Conservation (phyloP, 2,797 vertebrate species). For the Manis crassicaudata region DNA sequence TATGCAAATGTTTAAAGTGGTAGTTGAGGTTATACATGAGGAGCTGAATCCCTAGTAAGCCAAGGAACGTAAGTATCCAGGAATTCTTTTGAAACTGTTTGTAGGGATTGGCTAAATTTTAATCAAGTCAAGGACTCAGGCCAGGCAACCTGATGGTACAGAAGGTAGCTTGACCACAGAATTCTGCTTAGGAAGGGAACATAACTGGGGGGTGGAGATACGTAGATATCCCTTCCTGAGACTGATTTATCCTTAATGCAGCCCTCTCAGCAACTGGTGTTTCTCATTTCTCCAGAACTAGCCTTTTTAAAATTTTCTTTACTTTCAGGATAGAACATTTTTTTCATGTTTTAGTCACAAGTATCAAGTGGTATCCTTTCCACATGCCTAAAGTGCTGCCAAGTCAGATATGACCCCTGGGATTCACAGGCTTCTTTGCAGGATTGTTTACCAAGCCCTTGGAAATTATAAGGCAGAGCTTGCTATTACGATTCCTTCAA, state of each 20-base stretch:
- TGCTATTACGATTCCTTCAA: neutral
- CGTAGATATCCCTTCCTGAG: neutral
- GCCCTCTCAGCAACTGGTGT: neutral
- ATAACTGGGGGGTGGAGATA: neutral
- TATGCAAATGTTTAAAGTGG: neutral
- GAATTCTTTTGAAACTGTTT: constrained; percentile 8
- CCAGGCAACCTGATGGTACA: neutral
- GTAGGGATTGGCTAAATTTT: neutral
- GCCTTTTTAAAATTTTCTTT: neutral
- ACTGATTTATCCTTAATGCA: neutral
- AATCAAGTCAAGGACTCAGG: neutral
- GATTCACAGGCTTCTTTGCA: neutral
- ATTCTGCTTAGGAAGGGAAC: neutral
- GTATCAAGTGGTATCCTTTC: neutral
- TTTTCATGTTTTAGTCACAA: neutral
- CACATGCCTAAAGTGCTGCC: neutral
- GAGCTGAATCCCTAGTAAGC: neutral
- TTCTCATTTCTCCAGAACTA: neutral
- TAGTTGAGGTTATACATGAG: neutral
- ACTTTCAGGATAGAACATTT: neutral
- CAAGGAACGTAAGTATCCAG: neutral
- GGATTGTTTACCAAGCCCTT: neutral
- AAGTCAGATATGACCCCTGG: neutral
- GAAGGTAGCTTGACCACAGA: neutral
- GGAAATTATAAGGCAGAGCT: neutral